These are phyloP conservation scores for Drosophila anomelani DNA, from an alignment of 2,888 invertebrate genomes.

Conservation along the genomic window DNA sequence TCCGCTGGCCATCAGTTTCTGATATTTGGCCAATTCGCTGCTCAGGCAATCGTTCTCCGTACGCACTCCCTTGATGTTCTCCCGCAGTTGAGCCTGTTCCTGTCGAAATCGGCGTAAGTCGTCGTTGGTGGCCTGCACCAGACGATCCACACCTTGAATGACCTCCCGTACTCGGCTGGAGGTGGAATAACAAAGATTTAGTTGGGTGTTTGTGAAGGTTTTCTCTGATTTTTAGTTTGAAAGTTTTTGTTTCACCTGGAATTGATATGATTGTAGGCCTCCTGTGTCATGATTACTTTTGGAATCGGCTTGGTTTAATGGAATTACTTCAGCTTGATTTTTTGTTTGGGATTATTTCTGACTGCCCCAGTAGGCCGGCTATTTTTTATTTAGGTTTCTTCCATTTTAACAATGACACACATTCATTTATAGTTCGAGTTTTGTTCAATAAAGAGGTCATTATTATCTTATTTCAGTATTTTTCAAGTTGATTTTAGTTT, in stretches of 20 bases:
- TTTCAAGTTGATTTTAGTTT: neutral
- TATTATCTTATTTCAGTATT: neutral
- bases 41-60: constrained; percentile 82
- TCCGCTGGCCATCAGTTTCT: constrained; percentile 34
- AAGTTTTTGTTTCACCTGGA: constrained; percentile 35
- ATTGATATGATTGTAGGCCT: constrained; percentile 42
- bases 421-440: neutral
- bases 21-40: constrained; percentile 66
- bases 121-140: constrained; percentile 74
- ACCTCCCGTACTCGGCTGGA: constrained; percentile 57
- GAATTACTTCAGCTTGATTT: neutral
- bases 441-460: neutral
- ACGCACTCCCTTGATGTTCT: constrained; percentile 81
- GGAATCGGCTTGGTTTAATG: neutral
- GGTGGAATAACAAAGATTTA: neutral
- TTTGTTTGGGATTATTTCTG: neutral
- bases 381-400: no score
- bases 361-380: neutral
- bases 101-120: constrained; percentile 75
- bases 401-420: no score
- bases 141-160: constrained; percentile 68
- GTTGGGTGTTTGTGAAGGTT: neutral
- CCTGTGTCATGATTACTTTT: constrained; percentile 54
- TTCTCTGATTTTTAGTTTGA: neutral
- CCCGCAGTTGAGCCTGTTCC: constrained; percentile 77